Evolutionary conservation across 2,113 vertebrate species (phyloP), one percentile per base, ranked within the genome.

Genomic region (Solea senegalensis): DNA sequence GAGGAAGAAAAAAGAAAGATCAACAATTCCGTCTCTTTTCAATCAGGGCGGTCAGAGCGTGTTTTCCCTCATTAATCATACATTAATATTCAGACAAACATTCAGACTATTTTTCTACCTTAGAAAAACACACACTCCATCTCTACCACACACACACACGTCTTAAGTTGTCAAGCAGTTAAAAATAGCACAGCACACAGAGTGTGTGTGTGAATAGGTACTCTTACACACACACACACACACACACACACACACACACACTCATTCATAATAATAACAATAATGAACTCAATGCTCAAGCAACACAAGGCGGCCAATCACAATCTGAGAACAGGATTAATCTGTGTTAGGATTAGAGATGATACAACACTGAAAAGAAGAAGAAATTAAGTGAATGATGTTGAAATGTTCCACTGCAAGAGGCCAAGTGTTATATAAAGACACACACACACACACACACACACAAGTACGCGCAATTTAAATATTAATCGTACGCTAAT

Each of bases 21-120:
- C 63, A 89, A 88, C 85, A 92, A 57, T 74, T 76, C 7, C 51
- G 60, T 82, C 84, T 90, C 76, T 83, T 80, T 84, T 90, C 90
- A 91, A 81, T 90, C 85, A 87, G 70, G 81, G 79, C 75, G 69
- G 84, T 80, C 78, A 70, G 72, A 44, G 65, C 82, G 65, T 85
- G 87, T 87, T 90, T 91, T 88, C 49, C n/a, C 87, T 92, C 89
- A 91, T 91, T 92, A 92, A 91, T 90, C 90, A 92, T 76, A 72
- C 76, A 89, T 91, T 91, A 90, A 90, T 92, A 90, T 89, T 91
- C 89, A 90, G 80, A 83, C 72, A 87, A 90, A 90, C 88, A 91
- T 74, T 65, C 21, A 21, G 81, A 9, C 21, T 91, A 85, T 91
- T 91, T 91, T 89, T 91, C 82, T 86, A 76, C 80, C 82, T 72